Percentiles rank a stretch among this genome's conserved stretches.
Evolutionary conservation across 2,888 invertebrate species (phyloP).

Genomic region (Taenaris catops): DNA sequence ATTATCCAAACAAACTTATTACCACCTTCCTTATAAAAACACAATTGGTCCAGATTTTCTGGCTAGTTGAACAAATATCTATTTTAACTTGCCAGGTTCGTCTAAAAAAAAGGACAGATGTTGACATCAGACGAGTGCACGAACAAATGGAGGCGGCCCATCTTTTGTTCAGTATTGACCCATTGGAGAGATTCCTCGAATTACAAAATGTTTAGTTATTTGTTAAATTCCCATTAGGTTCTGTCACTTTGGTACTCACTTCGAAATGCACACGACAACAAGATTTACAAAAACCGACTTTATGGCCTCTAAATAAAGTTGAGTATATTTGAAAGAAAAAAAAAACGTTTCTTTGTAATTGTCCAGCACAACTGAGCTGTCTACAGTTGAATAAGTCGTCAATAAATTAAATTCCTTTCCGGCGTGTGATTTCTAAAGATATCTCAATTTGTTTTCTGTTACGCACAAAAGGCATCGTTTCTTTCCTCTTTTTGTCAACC

Average conservation of each 20-base stretch:
- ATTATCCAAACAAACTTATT: constrained; percentile 50
- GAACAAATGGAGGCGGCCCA: constrained; percentile 60
- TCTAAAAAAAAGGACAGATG: constrained; percentile 65
- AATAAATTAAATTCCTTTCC: constrained; percentile 78
- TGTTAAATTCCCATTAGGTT: constrained; percentile 76
- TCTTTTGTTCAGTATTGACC: constrained; percentile 67
- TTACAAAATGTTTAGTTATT: constrained; percentile 76
- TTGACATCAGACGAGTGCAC: constrained; percentile 59
- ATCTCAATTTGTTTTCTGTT: constrained; percentile 71
- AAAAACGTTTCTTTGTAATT: constrained; percentile 51
- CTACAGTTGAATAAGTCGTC: constrained; percentile 65
- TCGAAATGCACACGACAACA: too few relatives aligned
- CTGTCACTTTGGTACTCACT: constrained; percentile 20
- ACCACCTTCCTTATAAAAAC: constrained; percentile 43
- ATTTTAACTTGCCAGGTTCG: constrained; percentile 55
- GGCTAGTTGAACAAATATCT: constrained; percentile 76
- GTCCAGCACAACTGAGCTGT: constrained; percentile 61
- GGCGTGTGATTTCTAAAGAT: constrained; percentile 68
- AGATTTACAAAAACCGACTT: too few relatives aligned
- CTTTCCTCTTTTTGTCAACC: constrained; percentile 32
- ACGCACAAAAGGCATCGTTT: constrained; percentile 39
- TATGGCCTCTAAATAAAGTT: constrained; percentile 28
- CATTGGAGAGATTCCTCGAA: constrained; percentile 71
- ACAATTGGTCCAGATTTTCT: constrained; percentile 71
- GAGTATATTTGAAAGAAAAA: constrained; percentile 15